phyloP scores from a whole-genome alignment of 2,113 vertebrate genomes.

The Elaphurus davidianus region DNA sequence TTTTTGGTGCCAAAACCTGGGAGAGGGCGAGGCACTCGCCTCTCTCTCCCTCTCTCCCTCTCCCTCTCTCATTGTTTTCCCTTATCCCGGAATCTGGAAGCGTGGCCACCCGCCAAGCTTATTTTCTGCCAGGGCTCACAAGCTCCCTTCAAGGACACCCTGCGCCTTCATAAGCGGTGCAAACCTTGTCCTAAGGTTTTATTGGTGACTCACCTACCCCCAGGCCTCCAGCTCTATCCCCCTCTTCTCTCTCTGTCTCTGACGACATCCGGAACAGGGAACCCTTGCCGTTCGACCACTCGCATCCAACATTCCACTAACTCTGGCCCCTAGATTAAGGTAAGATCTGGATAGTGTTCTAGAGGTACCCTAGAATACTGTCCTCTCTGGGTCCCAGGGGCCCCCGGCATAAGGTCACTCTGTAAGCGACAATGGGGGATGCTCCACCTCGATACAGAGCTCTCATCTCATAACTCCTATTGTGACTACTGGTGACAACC shows the following conservation, averaged over 20 bases:
- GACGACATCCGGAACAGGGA: background rate
- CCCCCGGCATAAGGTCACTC: background rate
- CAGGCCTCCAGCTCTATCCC: background rate
- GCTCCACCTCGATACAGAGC: accelerated
- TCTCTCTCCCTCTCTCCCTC: background rate
- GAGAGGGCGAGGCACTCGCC: background rate
- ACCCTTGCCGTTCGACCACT: background rate
- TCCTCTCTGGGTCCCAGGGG: background rate
- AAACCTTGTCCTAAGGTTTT: background rate
- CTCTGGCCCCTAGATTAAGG: background rate
- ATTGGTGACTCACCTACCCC: background rate
- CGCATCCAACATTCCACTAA: background rate
- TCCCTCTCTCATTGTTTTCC: background rate
- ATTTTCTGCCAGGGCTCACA: background rate
- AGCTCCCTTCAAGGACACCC: background rate
- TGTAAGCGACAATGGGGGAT: background rate
- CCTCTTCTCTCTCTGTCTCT: background rate
- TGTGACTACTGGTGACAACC: background rate
- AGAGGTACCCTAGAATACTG: background rate
- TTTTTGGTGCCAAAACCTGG: background rate
- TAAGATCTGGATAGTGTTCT: background rate
- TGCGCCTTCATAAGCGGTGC: background rate
- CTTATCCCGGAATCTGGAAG: background rate
- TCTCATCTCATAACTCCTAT: background rate
- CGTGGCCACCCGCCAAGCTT: accelerated